Base-by-base conservation (phyloP, 1,140 invertebrate species). In the Pachyrhynchus sulphureomaculatus region DNA sequence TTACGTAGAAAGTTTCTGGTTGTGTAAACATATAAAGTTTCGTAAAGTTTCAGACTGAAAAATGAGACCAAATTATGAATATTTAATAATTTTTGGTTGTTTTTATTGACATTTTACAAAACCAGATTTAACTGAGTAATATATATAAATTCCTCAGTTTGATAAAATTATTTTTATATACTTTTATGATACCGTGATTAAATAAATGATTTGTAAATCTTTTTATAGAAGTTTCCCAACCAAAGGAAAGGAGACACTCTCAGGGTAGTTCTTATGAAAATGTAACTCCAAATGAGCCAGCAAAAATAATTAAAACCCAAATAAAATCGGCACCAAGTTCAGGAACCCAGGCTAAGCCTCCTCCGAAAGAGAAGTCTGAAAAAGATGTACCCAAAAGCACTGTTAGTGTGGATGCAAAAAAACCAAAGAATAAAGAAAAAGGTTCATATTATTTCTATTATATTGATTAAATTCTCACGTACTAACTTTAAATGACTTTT, bases 221-320 rank as follows among this genome's bases (percentile, higher is more conserved):
- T 15, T 18, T 52, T 42, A 15, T 32, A 54, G 49, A 24, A 47
- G 20, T 21, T 23, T 23, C 13, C n/a, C 42, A 29, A 39, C 52
- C 53, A 6, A 54, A 48, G 51, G 66, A 68, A 57, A 44, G 62
- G 23, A 44, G 51, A 23, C 53, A 41, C 17, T 68, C 68, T 2
- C 67, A 66, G 17, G 66, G 62, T 21, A 72, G 70, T 66, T 68
- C 64, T 20, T 72, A 72, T 53, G 70, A 72, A 29, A 72, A 72
- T 48, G 39, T 72, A 9, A 44, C 53, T 1, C 20, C 64, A 2
- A 60, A 29, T 23, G 66, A 68, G 33, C 13, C 44, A 13, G 17
- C 4, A 39, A 68, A 45, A 33, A 65, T 10, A 21, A 8, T 21
- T 20, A 48, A 59, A 53, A 24, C 29, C 18, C 5, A 12, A 13